Conservation (phyloP, 64 coral and sea anemone genomes). For the Trachythela sp. region DNA sequence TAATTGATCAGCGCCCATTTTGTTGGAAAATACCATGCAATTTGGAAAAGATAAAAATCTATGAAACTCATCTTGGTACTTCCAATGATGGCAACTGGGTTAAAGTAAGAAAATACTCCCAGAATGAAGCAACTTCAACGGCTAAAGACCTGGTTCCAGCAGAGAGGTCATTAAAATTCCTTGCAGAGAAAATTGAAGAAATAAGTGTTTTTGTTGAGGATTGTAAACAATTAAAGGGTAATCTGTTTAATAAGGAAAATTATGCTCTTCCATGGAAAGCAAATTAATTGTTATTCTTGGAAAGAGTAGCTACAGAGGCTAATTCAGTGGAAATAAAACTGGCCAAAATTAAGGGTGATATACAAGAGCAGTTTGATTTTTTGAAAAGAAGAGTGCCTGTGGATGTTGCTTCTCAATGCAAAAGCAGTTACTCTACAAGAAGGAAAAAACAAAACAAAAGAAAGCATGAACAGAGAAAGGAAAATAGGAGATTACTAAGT, state of each 20-base stretch:
- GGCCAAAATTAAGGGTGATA: not conserved
- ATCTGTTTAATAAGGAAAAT: not conserved
- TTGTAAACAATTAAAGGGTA: not conserved
- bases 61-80: not conserved
- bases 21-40: slow-evolving; percentile 34
- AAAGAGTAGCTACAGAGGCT: not conserved
- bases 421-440: not conserved
- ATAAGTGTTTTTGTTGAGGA: slow-evolving; percentile 16
- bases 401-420: not conserved
- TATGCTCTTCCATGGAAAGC: not conserved
- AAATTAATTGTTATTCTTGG: not conserved
- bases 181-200: not conserved
- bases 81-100: slow-evolving; percentile 27
- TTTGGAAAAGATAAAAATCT: slow-evolving; percentile 7
- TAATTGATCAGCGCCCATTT: not conserved
- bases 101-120: slow-evolving; percentile 29
- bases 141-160: slow-evolving; percentile 37
- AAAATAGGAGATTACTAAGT: not conserved
- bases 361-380: not conserved
- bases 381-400: not conserved
- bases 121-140: not conserved
- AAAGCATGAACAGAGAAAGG: not conserved
- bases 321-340: not conserved
- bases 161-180: not conserved
- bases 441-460: not conserved